Base-by-base conservation (phyloP, 2,797 vertebrate genomes). In the Avahi laniger region DNA sequence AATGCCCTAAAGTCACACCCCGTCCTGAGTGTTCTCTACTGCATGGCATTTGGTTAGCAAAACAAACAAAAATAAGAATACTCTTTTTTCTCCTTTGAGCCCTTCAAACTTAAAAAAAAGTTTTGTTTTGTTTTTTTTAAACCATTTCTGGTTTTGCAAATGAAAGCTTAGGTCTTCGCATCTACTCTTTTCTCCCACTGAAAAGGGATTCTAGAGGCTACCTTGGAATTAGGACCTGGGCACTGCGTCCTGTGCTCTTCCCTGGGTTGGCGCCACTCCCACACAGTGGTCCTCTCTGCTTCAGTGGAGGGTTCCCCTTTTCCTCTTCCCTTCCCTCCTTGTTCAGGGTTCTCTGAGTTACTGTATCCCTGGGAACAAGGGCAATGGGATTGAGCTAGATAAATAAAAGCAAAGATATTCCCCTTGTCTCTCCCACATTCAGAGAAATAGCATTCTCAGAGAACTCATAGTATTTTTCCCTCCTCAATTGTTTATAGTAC, bases 21-120 rank as follows among this genome's bases (percentile, higher is more conserved):
- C 33, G 6, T 59, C 46, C n/a, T 54, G 54, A 70, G 83, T 54
- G 48, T 26, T 87, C 78, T 70, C 54, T 91, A 72, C 50, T 76
- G 15, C 33, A 38, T 59, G 43, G 18, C 63, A 95, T 95, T 95
- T 69, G n/a, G 43, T 94, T 89, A 88, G 59, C n/a, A 87, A 94
- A 96, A 88, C 72, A 95, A 96, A 91, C 30, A 85, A 63, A 95
- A 95, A 50, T 80, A 75, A 93, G 93, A 96, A 88, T 88, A 84
- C 4, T 69, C 12, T 4, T 67, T 82, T 95, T 43, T 93, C 43
- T 90, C 24, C 46, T 67, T 43, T 63, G n/a, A 94, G 35, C 8
- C 82, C 2, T n/a, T 22, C 15, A 65, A 48, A 35, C 13, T 61
- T 87, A 70, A 26, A 70, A 70, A 69, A 5, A 11, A 2, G 54